Conservation (phyloP, 2,797 vertebrate species). For the Gobionotothen gibberifrons region DNA sequence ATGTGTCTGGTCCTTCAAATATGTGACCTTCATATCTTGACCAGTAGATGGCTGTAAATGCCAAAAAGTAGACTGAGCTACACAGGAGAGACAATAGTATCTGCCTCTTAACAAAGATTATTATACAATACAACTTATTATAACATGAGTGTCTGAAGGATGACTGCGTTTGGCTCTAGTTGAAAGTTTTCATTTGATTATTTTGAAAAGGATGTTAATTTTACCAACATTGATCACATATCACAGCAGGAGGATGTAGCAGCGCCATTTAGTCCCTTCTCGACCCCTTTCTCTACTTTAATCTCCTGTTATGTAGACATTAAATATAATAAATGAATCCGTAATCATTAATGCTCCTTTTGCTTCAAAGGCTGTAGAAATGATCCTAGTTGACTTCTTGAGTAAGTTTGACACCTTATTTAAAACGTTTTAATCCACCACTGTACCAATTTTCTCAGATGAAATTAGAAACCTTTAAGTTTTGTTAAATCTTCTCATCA, state of each 20-base stretch:
- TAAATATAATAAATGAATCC: too few relatives aligned
- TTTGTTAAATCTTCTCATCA: neutral
- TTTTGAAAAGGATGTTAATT: neutral
- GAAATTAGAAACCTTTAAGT: neutral
- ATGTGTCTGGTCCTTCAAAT: too few relatives aligned
- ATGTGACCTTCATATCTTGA: neutral
- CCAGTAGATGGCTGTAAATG: conserved; percentile 58
- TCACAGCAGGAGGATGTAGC: neutral
- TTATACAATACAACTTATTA: neutral
- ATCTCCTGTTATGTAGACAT: neutral
- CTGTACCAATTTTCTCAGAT: neutral
- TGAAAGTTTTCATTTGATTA: neutral
- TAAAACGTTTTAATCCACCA: too few relatives aligned
- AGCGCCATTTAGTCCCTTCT: neutral
- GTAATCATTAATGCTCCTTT: too few relatives aligned
- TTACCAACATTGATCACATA: neutral
- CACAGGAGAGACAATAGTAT: neutral
- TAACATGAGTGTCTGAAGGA: neutral
- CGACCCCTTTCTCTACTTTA: neutral
- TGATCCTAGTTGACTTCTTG: neutral
- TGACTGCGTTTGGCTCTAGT: neutral
- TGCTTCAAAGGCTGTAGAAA: too few relatives aligned
- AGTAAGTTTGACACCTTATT: neutral
- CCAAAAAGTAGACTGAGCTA: neutral
- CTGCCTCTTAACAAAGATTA: neutral